Conservation (phyloP, 2,888 invertebrate genomes). For the Xestia ashworthii region DNA sequence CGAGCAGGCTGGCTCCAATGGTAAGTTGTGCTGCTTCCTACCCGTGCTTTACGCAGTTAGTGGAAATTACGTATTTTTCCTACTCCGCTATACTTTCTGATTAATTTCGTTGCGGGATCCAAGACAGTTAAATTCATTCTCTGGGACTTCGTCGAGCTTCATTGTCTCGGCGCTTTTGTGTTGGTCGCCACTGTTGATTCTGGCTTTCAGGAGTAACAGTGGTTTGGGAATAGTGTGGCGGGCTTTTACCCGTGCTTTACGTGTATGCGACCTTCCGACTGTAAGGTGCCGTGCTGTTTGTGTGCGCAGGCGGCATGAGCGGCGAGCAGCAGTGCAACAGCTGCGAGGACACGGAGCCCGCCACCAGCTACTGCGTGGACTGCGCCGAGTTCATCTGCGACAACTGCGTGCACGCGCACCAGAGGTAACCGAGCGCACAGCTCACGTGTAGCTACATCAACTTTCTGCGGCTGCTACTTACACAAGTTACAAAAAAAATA, state of each 20-base stretch:
- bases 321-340: slow-evolving; percentile 93
- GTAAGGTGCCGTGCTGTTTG: neutral
- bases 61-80: no score
- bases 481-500: no score
- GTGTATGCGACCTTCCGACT: neutral
- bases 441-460: neutral
- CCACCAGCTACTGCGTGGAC: slow-evolving; percentile 97
- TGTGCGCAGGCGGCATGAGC: slow-evolving; percentile 72
- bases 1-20: slow-evolving; percentile 82
- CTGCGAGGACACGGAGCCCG: slow-evolving; percentile 95
- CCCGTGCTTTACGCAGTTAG: no score
- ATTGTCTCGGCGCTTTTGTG: no score
- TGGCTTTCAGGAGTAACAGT: no score
- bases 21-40: slow-evolving; percentile 59
- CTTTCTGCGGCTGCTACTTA: neutral
- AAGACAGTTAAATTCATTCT: no score
- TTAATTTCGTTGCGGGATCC: no score
- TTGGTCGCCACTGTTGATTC: no score
- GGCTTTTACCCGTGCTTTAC: no score
- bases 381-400: slow-evolving; percentile 98
- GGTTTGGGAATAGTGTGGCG: no score
- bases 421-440: slow-evolving; percentile 88
- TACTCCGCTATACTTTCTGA: no score
- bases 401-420: slow-evolving; percentile 97
- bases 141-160: no score